Evolutionary conservation across 2,797 vertebrate genomes (phyloP).

Genomic region (Gymnoscopelus microlampas): DNA sequence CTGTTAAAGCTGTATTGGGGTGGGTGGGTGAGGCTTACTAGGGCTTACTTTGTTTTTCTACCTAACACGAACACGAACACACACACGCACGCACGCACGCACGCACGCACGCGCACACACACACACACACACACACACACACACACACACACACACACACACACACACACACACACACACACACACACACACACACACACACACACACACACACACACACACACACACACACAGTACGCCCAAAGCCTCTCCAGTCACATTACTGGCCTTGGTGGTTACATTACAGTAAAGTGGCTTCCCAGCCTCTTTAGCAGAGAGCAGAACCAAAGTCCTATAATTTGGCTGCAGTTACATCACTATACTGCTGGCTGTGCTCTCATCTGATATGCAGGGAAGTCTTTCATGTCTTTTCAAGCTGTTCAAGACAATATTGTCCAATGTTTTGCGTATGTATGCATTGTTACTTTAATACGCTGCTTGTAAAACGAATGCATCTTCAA

Average conservation of each 20-base stretch:
- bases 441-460: too few species aligned
- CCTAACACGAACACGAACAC: conserved; percentile 48
- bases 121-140: conserved; percentile 7
- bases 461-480: too few species aligned
- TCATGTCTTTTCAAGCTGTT: too few species aligned
- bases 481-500: too few species aligned
- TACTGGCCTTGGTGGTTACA: conserved; percentile 6
- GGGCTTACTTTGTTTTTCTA: conserved; percentile 69
- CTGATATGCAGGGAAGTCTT: too few species aligned
- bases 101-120: conserved; percentile 27
- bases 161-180: conserved; percentile 6
- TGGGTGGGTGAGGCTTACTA: conserved; percentile 50
- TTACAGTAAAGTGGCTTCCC: too few species aligned
- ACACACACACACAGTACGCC: conserved; percentile 3
- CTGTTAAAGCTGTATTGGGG: too few species aligned
- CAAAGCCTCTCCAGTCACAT: neutral
- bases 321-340: too few species aligned
- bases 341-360: too few species aligned
- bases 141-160: conserved; percentile 28
- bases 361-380: too few species aligned
- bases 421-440: too few species aligned
- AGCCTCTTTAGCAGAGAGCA: too few species aligned
- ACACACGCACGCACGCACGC: conserved; percentile 7
- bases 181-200: conserved; percentile 19
- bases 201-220: conserved; percentile 14